These are phyloP conservation scores for Theristicus caerulescens DNA, from an alignment of 2,113 vertebrate species.

Conservation along the genomic window DNA sequence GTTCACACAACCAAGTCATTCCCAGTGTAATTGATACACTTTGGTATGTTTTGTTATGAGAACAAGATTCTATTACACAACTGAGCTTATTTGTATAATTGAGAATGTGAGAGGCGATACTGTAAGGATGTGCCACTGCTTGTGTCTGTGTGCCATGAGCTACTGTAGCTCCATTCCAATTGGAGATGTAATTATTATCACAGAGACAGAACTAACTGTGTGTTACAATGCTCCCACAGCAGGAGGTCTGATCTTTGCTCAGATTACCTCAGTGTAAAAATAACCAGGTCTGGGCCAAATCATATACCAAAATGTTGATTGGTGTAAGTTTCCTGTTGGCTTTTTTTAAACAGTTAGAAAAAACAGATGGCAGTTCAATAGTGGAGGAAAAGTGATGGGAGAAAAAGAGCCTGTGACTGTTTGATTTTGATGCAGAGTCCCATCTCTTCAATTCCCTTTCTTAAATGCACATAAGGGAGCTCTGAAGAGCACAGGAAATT, in stretches of 20 bases:
- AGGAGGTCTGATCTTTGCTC: background rate
- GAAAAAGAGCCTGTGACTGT: background rate
- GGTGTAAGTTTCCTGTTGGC: background rate
- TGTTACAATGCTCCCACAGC: background rate
- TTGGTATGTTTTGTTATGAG: background rate
- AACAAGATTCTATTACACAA: background rate
- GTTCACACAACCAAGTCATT: background rate
- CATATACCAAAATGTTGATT: background rate
- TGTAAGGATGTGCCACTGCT: background rate
- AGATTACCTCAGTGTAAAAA: background rate
- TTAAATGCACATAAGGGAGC: background rate
- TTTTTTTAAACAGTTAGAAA: background rate
- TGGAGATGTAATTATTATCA: background rate
- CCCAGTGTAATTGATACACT: background rate
- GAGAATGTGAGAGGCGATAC: background rate
- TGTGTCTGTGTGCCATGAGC: background rate
- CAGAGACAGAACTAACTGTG: background rate
- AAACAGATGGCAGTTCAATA: background rate
- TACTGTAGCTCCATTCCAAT: background rate
- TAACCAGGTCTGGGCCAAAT: background rate
- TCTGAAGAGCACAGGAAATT: background rate
- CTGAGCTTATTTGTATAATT: background rate
- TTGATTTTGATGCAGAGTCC: background rate
- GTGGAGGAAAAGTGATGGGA: background rate
- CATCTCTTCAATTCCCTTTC: background rate